Conservation (phyloP, 2,113 vertebrate genomes). For the Loxodonta africana region DNA sequence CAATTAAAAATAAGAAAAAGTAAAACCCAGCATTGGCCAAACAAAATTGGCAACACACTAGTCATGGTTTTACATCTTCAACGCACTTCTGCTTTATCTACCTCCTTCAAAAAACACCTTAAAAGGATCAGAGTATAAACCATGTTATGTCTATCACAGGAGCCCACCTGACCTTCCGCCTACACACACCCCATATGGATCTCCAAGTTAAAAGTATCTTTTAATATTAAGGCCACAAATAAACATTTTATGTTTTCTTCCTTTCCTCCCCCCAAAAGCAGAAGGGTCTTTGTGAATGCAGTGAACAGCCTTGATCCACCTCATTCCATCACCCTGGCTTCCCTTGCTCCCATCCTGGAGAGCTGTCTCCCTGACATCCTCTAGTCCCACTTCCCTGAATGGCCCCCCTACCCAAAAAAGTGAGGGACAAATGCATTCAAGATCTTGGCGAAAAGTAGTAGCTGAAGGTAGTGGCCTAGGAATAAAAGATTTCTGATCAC, state of each 20-base stretch:
- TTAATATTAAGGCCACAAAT: background rate
- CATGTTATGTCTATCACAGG: background rate
- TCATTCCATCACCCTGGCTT: background rate
- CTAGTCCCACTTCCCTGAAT: background rate
- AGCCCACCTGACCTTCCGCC: background rate
- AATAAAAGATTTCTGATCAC: background rate
- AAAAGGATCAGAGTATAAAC: background rate
- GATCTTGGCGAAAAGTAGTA: background rate
- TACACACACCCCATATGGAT: fast-evolving
- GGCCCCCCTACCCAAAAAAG: fast-evolving
- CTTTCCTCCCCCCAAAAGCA: background rate
- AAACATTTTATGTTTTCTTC: background rate
- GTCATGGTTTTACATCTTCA: background rate
- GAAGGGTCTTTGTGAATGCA: fast-evolving
- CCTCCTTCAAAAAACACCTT: background rate
- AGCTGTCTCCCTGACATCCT: background rate
- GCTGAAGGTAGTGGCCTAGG: background rate
- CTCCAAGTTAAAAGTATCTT: background rate
- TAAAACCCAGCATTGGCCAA: background rate
- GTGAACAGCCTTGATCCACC: background rate
- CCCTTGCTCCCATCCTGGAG: background rate
- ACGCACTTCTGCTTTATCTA: background rate
- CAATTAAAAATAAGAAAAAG: background rate
- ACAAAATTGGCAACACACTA: background rate
- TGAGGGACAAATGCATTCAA: fast-evolving